phyloP scores from a whole-genome alignment of 2,797 vertebrate genomes.

The Bucorvus abyssinicus region DNA sequence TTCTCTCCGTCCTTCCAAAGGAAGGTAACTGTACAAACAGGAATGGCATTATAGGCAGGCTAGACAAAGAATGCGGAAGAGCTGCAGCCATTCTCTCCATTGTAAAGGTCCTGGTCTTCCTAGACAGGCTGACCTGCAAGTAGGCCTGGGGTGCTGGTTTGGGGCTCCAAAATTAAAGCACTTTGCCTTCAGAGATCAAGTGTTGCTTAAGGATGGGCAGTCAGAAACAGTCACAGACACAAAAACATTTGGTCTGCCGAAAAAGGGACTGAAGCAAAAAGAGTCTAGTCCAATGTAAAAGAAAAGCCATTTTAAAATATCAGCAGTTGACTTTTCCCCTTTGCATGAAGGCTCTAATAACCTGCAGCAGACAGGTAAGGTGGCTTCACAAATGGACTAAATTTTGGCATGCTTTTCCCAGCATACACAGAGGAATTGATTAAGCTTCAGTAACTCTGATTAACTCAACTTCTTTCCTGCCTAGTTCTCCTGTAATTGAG shows the following conservation, averaged over 20 bases:
- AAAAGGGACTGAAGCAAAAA: neutral
- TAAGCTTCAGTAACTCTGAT: slow-evolving; percentile 62
- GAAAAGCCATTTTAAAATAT: neutral
- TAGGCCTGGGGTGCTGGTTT: neutral
- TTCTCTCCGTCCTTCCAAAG: neutral
- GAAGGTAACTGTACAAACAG: neutral
- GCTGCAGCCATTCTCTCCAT: neutral
- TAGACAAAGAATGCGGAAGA: neutral
- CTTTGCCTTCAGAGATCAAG: neutral
- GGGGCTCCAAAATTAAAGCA: neutral
- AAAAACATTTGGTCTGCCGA: neutral
- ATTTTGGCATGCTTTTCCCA: neutral
- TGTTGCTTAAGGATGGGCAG: neutral
- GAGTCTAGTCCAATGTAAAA: neutral
- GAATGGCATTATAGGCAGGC: neutral
- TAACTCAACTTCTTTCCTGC: slow-evolving; percentile 52
- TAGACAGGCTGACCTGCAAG: neutral
- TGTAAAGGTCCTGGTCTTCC: neutral
- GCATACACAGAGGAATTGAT: slow-evolving; percentile 46
- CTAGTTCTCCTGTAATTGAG: slow-evolving; percentile 55
- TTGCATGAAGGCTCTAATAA: neutral
- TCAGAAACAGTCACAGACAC: neutral
- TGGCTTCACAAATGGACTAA: slow-evolving; percentile 17
- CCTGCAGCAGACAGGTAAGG: neutral
- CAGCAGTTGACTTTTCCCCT: neutral